Evolutionary conservation across 2,113 vertebrate genomes (phyloP).

Genomic region (Turnix velox): DNA sequence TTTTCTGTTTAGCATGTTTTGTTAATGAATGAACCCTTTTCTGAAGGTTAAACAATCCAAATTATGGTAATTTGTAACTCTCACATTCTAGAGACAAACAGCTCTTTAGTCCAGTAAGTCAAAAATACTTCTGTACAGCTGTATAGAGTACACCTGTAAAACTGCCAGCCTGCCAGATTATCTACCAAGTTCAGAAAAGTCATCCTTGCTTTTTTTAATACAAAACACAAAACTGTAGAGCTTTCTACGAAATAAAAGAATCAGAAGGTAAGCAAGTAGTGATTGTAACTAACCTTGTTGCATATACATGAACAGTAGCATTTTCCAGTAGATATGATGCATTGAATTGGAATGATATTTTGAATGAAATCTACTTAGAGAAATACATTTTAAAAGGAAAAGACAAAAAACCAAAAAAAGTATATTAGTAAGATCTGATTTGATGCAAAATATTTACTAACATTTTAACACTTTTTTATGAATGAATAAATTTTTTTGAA

Average conservation of each 20-base stretch:
- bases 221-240: background rate
- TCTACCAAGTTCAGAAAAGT: background rate
- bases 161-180: background rate
- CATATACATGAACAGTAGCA: slow-evolving; percentile 79
- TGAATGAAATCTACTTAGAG: slow-evolving; percentile 81
- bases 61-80: background rate
- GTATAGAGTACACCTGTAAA: background rate
- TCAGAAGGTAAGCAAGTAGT: background rate
- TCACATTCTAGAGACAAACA: background rate
- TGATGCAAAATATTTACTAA: background rate
- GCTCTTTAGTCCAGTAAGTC: background rate
- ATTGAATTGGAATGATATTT: slow-evolving; percentile 87
- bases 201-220: background rate
- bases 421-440: background rate
- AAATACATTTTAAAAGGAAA: background rate
- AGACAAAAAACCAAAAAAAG: background rate
- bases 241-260: background rate
- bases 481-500: background rate
- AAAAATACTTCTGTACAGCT: too few species aligned
- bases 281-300: slow-evolving; percentile 79
- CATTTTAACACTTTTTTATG: background rate
- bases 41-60: background rate
- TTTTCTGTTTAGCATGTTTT: background rate
- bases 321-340: slow-evolving; percentile 75
- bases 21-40: background rate